Evolutionary conservation across 2,888 invertebrate genomes (phyloP).

Genomic region (Polydesmus complanatus): DNA sequence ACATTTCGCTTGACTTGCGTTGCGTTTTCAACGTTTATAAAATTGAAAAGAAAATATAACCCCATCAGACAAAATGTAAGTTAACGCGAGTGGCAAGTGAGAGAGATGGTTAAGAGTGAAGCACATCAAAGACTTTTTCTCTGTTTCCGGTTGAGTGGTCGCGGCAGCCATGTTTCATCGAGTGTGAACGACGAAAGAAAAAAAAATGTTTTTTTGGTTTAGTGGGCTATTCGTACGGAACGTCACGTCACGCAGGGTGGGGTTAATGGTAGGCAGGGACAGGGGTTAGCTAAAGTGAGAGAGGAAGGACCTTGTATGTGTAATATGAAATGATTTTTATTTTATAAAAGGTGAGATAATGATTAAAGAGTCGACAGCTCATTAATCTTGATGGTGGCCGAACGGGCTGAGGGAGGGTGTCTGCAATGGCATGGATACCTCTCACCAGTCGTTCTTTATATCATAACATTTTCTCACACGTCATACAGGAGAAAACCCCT

Average conservation of each 20-base stretch:
- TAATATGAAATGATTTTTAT: neutral
- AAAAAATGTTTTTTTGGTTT: neutral
- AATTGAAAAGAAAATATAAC: neutral
- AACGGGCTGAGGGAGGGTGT: no score
- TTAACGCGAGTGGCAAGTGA: neutral
- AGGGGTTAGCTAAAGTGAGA: neutral
- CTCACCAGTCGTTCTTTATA: no score
- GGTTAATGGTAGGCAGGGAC: neutral
- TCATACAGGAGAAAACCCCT: neutral
- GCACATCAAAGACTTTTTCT: neutral
- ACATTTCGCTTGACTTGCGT: neutral
- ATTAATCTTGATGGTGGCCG: neutral
- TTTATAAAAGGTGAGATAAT: neutral
- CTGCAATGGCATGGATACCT: no score
- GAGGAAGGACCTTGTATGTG: no score
- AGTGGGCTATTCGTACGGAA: no score
- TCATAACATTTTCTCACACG: neutral
- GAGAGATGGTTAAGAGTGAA: neutral
- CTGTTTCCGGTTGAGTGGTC: neutral
- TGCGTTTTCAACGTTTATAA: neutral
- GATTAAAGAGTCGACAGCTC: neutral
- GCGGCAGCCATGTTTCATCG: neutral
- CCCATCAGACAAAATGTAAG: neutral
- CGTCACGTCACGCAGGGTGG: neutral
- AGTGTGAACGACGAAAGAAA: neutral